Conservation (phyloP, 1,140 invertebrate species). For the Camponotus pennsylvanicus region DNA sequence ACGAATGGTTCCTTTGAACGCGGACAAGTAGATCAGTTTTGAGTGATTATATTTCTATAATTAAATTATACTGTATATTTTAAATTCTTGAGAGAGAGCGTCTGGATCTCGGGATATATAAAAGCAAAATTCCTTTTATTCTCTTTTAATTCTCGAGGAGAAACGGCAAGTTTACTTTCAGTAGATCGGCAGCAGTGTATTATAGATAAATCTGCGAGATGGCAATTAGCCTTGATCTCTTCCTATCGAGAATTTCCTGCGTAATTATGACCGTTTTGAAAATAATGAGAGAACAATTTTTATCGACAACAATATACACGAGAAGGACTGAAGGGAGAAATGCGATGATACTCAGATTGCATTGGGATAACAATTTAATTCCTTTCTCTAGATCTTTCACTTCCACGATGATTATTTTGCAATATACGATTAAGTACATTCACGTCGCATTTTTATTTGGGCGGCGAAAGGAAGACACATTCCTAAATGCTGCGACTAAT, state of each 20-base stretch:
- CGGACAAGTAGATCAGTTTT: constrained; percentile 32
- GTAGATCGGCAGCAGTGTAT: constrained; percentile 31
- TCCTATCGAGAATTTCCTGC: constrained; percentile 21
- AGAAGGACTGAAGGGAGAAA: constrained; percentile 42
- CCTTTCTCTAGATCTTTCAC: constrained; percentile 42
- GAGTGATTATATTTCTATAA: constrained; percentile 48
- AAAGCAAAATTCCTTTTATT: not conserved
- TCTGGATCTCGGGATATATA: not conserved
- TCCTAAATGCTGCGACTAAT: not conserved
- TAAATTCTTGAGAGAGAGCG: not conserved
- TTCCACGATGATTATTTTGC: constrained; percentile 30
- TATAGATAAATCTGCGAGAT: constrained; percentile 43
- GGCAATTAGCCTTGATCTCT: constrained; percentile 34
- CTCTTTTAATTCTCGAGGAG: not conserved
- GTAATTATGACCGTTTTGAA: constrained; percentile 64
- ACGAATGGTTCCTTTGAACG: constrained; percentile 35
- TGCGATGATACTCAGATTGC: constrained; percentile 30
- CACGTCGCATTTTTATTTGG: constrained; percentile 16
- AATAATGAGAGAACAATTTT: constrained; percentile 67
- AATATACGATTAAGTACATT: constrained; percentile 22
- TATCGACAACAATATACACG: not conserved
- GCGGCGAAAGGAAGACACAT: constrained; percentile 51
- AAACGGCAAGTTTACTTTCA: constrained; percentile 32
- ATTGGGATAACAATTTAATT: not conserved
- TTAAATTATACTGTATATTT: not conserved